Evolutionary conservation across 2,113 vertebrate species (phyloP), one percentile per base, ranked within the genome.

Genomic region (Hippocampus comes): DNA sequence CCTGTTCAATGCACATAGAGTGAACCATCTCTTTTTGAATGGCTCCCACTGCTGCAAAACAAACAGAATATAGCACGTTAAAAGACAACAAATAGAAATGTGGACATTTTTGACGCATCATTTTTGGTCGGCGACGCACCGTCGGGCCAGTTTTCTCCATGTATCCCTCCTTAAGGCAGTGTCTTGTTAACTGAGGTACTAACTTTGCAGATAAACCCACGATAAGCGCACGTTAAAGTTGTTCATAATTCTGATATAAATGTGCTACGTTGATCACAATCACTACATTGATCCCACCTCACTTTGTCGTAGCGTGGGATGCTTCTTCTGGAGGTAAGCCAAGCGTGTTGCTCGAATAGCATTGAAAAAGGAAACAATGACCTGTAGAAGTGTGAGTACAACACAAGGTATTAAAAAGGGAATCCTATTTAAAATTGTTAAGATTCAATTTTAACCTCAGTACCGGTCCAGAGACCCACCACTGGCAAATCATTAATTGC

Each of bases 91-190:
- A 25, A 46, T 63, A 46, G 12, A 17, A 41, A 5, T 14, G 5
- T 23, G 6, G 20, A 49, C 9, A 49, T 64, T 63, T 41, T 49
- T 49, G 48, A 66, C 7, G 46, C 15, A 20, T 4, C 1, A n/a
- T 67, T 27, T 23, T n/a, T 23, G 25, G 67, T 23, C n/a, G 5
- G 1, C 17, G 43, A 91, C 92, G 21, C 85, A 99, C 97, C 92
- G 92, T 94, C 17, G 97, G 97, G 14, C 96, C 97, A 0, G 96
- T 99, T 88, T 99, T 98, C 82, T 97, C 95, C 97, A 99, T 98
- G 88, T 93, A 96, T 11, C 97, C 97, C 80, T 96, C 95, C 89
- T 94, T 96, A 77, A 94, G 75, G 75, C 92, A 95, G 71, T 80
- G 87, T 89, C 93, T 90, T 43, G 94, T 96, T 82, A 96, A 90